These are phyloP conservation scores for Oxyteleia sp. DNA, from an alignment of 2,888 invertebrate species.

Conservation along the genomic window DNA sequence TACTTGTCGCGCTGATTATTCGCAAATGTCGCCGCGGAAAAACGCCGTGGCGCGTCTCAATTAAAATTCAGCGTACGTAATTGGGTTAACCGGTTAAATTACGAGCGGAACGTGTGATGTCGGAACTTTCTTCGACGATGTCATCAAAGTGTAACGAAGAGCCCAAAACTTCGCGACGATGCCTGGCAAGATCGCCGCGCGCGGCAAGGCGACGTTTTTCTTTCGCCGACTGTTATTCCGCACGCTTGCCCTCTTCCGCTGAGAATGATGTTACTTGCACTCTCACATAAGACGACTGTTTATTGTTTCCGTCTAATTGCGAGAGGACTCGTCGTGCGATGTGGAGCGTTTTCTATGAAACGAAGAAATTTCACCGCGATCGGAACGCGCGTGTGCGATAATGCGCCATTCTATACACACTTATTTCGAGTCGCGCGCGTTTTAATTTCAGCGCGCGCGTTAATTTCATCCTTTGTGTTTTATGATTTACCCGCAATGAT, in stretches of 20 bases:
- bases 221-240: constrained; percentile 43
- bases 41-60: constrained; percentile 6
- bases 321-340: constrained; percentile 66
- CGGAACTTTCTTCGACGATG: constrained; percentile 57
- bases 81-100: constrained; percentile 55
- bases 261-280: constrained; percentile 83
- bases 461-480: constrained; percentile 20
- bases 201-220: constrained; percentile 37
- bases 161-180: constrained; percentile 21
- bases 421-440: constrained; percentile 6
- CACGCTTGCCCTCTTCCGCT: constrained; percentile 59
- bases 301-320: constrained; percentile 81
- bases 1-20: too few species aligned
- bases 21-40: background rate
- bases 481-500: constrained; percentile 38
- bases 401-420: constrained; percentile 25
- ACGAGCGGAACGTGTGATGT: constrained; percentile 43
- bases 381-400: constrained; percentile 40
- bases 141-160: constrained; percentile 38
- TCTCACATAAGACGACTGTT: constrained; percentile 78
- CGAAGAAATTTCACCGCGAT: constrained; percentile 65
- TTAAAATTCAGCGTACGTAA: constrained; percentile 57
- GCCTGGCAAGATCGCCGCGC: background rate
- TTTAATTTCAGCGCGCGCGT: constrained; percentile 35
- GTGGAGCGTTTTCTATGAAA: constrained; percentile 71